Evolutionary conservation across 2,113 vertebrate species (phyloP).

Genomic region (Chlamydotis undulata): DNA sequence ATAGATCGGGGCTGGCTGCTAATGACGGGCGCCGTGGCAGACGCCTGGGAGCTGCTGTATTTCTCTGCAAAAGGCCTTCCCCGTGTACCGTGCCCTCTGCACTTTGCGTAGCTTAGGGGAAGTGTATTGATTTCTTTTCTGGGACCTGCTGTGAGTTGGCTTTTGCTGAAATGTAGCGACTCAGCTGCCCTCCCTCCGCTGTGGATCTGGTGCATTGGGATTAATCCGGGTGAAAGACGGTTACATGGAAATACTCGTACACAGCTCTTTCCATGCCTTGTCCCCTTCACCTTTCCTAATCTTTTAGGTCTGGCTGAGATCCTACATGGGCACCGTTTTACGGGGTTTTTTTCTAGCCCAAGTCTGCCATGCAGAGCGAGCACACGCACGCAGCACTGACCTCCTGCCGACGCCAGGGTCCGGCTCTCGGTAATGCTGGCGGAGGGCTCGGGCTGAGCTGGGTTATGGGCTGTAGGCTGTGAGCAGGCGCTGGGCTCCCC

Average conservation of each 20-base stretch:
- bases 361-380: neutral
- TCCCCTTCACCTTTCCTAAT: neutral
- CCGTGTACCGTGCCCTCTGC: neutral
- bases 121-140: conserved; percentile 50
- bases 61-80: conserved; percentile 13
- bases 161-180: conserved; percentile 24
- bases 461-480: neutral
- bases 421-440: neutral
- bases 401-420: neutral
- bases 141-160: conserved; percentile 35
- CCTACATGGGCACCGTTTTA: neutral
- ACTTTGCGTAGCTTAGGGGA: conserved; percentile 38
- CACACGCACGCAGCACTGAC: accelerated
- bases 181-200: neutral
- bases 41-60: neutral
- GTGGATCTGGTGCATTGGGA: neutral
- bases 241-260: no score
- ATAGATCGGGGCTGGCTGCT: neutral
- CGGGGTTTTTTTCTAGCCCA: neutral
- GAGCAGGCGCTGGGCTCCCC: neutral
- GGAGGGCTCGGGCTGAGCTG: neutral
- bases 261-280: neutral
- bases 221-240: neutral
- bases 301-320: neutral
- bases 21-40: neutral